A percentile compares a stretch with the other conserved stretches of the same genome.
Evolutionary conservation across 2,113 vertebrate genomes (phyloP).

Genomic region (Nicator chloris): DNA sequence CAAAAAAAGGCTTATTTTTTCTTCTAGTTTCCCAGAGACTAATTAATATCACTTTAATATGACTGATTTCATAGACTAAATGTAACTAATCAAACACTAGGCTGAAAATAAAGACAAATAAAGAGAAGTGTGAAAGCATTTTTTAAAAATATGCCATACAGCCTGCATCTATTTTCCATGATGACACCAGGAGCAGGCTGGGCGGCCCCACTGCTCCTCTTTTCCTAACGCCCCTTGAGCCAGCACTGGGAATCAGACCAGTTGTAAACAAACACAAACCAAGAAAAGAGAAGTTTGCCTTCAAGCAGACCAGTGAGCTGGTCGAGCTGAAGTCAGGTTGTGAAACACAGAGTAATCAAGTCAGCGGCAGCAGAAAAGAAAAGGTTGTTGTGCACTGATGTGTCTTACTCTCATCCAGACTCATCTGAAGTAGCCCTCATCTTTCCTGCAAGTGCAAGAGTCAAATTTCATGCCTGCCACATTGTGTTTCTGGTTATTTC

Average conservation of each 20-base stretch:
- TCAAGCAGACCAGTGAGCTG: not conserved
- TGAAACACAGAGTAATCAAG: not conserved
- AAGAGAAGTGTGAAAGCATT: not conserved
- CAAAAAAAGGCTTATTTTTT: not conserved
- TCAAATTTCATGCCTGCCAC: not conserved
- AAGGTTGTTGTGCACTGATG: not conserved
- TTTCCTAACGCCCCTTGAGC: not conserved
- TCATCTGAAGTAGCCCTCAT: not conserved
- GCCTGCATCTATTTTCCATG: not conserved
- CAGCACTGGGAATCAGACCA: not conserved
- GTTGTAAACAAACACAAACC: not conserved
- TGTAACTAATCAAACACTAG: not conserved
- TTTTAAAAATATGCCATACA: not conserved
- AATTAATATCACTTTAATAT: not conserved
- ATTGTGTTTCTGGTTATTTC: not conserved
- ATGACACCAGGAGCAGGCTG: not conserved
- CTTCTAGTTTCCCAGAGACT: not conserved
- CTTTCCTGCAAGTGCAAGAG: not conserved
- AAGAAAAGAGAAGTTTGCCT: not conserved
- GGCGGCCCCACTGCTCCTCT: no score
- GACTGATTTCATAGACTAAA: not conserved
- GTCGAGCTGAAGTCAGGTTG: rapidly evolving
- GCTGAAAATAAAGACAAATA: not conserved
- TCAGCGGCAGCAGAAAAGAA: not conserved
- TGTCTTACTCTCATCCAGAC: not conserved